Evolutionary conservation across 2,888 invertebrate species (phyloP), one percentile per base, ranked within the genome.

Genomic region (Synanthedon vespiformis): DNA sequence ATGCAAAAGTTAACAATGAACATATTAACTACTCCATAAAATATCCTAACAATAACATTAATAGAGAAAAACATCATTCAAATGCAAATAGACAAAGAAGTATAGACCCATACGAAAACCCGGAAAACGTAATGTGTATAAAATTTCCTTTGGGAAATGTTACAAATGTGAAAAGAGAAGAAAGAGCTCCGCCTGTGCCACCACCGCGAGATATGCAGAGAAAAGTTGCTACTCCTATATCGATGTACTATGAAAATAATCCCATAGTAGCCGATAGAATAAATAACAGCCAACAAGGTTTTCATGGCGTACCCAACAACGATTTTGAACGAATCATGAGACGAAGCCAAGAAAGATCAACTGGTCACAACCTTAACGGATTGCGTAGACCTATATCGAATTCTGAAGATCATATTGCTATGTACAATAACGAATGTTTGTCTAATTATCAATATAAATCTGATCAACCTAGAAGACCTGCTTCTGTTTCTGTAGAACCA

Each of bases 201-300:
- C 94, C 95, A 0, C 94, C 94, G n/a, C 85, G 93, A 61, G 94
- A 93, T 75, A 93, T 92, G 58, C 88, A 90, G 63, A 88, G 91
- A 55, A 88, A 90, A 73, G 82, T 90, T 13, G 76, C 88, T 16
- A 87, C 88, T 40, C 85, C 85, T 56, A 59, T 87, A 60, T 87
- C 88, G 22, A 88, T 87, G 82, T 83, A 82, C 65, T 86, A 88
- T 64, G 88, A 88, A 63, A 82, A 80, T 61, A 81, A 77, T 54
- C 64, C 78, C 2, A 62, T 73, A 54, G 63, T 77, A 55, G 63
- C 72, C 50, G 82, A 86, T 57, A 77, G 77, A 65, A 66, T 72
- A 53, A 70, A 57, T 51, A 70, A 64, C 54, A 72, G 70, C 53
- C 72, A 78, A 57, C 76, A 72, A 59, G 58, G 70, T 11, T 65